Percentiles rank a stretch among this genome's conserved stretches.
Conservation (phyloP, 2,797 vertebrate species). For the Pagetopsis macropterus region DNA sequence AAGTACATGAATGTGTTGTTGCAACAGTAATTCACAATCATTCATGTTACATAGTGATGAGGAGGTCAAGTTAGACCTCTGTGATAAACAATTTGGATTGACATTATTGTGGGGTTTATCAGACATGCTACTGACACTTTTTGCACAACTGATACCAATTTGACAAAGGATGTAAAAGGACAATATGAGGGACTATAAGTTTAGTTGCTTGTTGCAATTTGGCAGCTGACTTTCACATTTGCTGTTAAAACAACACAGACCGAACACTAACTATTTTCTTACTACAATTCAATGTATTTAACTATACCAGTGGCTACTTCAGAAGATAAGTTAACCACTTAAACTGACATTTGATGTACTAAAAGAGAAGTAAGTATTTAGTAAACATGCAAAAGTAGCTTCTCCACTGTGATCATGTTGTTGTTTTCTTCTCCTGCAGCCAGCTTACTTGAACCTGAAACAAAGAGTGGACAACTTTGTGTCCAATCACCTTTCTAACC, state of each 20-base stretch:
- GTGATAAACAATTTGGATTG: not conserved
- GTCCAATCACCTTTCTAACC: conserved; percentile 96
- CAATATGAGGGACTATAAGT: not conserved
- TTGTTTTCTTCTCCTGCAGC: conserved; percentile 78
- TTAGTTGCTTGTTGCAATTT: not conserved
- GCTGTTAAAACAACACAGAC: not conserved
- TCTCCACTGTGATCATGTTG: not conserved
- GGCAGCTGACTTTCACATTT: not conserved
- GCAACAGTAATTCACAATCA: not conserved
- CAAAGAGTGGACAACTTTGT: conserved; percentile 99
- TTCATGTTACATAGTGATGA: not conserved
- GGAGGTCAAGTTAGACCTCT: not conserved
- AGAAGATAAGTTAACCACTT: not conserved
- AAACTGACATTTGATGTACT: not conserved
- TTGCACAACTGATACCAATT: too few relatives aligned
- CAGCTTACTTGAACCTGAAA: conserved; percentile 95
- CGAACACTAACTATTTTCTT: not conserved
- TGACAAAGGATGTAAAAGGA: not conserved
- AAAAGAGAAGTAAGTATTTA: not conserved
- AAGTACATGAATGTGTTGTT: too few relatives aligned
- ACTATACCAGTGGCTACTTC: not conserved
- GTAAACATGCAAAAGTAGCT: not conserved
- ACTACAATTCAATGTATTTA: not conserved
- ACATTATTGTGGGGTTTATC: not conserved
- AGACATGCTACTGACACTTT: not conserved